Evolutionary conservation across 2,113 vertebrate genomes (phyloP).

Genomic region (Dinomys branickii): DNA sequence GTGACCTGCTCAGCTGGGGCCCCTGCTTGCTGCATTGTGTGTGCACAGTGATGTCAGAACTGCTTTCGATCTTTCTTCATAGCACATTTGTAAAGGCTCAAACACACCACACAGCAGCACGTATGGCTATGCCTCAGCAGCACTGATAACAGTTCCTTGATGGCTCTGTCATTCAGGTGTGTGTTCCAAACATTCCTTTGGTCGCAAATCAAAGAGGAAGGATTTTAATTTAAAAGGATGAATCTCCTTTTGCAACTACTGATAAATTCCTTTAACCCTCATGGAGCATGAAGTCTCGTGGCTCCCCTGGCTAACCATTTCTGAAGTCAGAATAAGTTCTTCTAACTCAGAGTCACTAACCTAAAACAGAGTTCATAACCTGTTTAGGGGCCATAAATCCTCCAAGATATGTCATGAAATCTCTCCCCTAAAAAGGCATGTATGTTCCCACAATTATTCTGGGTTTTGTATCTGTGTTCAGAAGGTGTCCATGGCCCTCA

Average conservation of each 20-base stretch:
- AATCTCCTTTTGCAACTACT: not conserved
- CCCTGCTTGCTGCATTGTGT: not conserved
- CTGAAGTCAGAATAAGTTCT: not conserved
- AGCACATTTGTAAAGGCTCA: too few species aligned
- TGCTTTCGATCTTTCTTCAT: not conserved
- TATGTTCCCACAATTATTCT: not conserved
- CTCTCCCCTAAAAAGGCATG: not conserved
- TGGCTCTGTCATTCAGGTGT: not conserved
- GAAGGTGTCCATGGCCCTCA: not conserved
- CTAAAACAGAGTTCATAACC: too few species aligned
- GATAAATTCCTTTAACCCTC: not conserved
- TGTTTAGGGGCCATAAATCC: not conserved
- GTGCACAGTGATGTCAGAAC: not conserved
- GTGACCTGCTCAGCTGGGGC: not conserved
- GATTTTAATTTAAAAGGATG: not conserved
- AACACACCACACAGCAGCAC: rapidly evolving
- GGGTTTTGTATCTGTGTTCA: not conserved
- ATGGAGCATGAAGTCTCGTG: not conserved
- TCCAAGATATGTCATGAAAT: not conserved
- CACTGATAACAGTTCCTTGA: rapidly evolving
- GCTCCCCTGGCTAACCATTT: not conserved
- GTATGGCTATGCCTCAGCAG: rapidly evolving
- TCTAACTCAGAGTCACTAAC: not conserved
- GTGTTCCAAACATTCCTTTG: not conserved
- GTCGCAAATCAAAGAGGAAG: not conserved